Conservation (phyloP, 2,113 vertebrate genomes). For the Gracilinanus agilis region DNA sequence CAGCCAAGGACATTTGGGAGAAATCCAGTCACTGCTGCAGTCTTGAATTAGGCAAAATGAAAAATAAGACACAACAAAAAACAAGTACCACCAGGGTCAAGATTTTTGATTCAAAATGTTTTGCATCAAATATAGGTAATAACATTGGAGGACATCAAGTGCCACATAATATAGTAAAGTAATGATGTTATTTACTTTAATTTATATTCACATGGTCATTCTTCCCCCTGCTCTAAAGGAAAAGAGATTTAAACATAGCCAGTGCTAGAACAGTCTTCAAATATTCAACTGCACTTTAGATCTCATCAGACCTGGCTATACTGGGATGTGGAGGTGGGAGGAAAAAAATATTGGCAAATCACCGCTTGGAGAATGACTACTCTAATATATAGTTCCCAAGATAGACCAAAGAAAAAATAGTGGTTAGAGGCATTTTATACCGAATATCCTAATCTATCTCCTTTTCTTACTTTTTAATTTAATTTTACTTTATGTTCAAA, state of each 20-base stretch:
- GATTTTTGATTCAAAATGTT: background rate
- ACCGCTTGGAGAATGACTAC: background rate
- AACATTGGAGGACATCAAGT: background rate
- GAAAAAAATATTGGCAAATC: background rate
- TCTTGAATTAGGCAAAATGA: background rate
- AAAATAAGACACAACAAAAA: slow-evolving; percentile 4
- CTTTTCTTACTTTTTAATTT: background rate
- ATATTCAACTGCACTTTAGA: background rate
- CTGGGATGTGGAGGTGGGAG: background rate
- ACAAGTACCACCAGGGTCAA: background rate
- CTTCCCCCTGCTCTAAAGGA: background rate
- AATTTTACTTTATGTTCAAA: background rate
- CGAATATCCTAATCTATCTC: background rate
- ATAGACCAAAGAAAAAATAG: background rate
- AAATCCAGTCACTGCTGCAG: background rate
- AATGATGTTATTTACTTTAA: background rate
- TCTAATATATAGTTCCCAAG: background rate
- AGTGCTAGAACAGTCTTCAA: background rate
- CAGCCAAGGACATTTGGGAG: slow-evolving; percentile 2
- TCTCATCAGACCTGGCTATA: background rate
- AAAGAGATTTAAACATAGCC: background rate
- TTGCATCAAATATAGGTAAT: background rate
- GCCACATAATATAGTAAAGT: background rate
- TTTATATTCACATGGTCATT: background rate
- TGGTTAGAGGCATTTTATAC: background rate